These are phyloP conservation scores for Mythimna loreyi DNA, from an alignment of 2,888 invertebrate genomes.

Conservation along the genomic window DNA sequence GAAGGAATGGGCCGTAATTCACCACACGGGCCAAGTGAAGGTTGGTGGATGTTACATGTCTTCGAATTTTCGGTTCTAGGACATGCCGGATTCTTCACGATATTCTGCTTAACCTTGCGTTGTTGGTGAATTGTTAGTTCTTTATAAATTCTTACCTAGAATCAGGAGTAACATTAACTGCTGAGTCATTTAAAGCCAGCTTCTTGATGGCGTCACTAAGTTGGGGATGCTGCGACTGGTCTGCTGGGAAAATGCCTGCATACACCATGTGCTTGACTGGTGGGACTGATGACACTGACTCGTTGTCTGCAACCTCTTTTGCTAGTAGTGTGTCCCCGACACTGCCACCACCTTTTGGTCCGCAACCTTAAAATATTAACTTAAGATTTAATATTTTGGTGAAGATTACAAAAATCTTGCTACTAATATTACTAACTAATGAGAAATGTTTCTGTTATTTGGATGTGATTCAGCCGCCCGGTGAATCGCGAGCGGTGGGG, in stretches of 20 bases:
- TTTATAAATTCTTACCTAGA: constrained; percentile 91
- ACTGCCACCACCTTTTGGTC: constrained; percentile 84
- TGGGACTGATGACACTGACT: constrained; percentile 67
- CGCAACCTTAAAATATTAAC: constrained; percentile 77
- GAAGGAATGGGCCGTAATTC: no score
- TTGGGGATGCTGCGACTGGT: constrained; percentile 95
- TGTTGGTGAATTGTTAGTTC: no score
- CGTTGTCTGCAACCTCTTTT: constrained; percentile 73
- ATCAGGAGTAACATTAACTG: constrained; percentile 95
- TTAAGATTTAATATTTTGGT: no score
- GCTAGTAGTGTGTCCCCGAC: constrained; percentile 86
- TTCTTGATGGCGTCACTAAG: constrained; percentile 96
- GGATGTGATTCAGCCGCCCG: no score
- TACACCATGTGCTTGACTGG: constrained; percentile 88
- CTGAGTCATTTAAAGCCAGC: constrained; percentile 98
- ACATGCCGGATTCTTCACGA: no score
- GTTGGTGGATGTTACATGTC: no score
- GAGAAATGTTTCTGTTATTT: neutral
- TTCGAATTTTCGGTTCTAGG: no score
- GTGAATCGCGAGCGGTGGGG: no score
- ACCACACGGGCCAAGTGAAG: no score
- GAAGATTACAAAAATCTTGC: neutral
- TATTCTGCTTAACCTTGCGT: no score
- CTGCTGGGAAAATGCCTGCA: constrained; percentile 95
- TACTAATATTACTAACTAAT: neutral